Evolutionary conservation across 53 echinoderm and acorn worm species (phyloP), one percentile per base, ranked within the genome.

Genomic region (Pentamera pediparva): DNA sequence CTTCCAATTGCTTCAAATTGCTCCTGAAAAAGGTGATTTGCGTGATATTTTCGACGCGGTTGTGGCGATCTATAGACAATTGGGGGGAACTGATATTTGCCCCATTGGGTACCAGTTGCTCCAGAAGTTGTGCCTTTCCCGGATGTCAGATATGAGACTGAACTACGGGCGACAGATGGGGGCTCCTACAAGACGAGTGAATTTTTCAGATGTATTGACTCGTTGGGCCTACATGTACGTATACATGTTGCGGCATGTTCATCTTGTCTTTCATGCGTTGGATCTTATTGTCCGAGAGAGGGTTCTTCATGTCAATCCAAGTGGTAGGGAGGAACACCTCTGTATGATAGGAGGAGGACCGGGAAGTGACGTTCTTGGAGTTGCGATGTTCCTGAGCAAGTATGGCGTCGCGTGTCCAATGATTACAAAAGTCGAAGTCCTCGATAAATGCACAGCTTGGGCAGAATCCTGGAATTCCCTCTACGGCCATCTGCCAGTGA

Each of bases 21-120:
- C n/a, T n/a, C n/a, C n/a, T n/a, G n/a, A 53, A 26, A 53, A 53
- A 2, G 24, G 26, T 5, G 67, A 41, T 9, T 40, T 65, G 39
- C 65, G 65, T 36, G 26, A 65, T 17, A 38, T 65, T n/a, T 39
- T 65, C 27, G 22, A 65, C 11, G 39, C 65, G 3, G 37, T 65
- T 12, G 21, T 65, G 20, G 8, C 20, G 21, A 33, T 65, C 19
- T 65, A 65, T 22, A 6, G 1, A 9, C 2, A 4, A 3, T 40
- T 5, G 33, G 65, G 40, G 22, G 13, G 8, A 3, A 38, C 28
- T 19, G 28, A n/a, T n/a, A n/a, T n/a, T n/a, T n/a, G n/a, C n/a
- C n/a, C n/a, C n/a, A n/a, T n/a, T n/a, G n/a, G n/a, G n/a, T n/a
- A n/a, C n/a, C n/a, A n/a, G 55, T 7, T n/a, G 9, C 19, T 62